phyloP scores from a whole-genome alignment of 2,113 vertebrate species.

The Laterallus jamaicensis region DNA sequence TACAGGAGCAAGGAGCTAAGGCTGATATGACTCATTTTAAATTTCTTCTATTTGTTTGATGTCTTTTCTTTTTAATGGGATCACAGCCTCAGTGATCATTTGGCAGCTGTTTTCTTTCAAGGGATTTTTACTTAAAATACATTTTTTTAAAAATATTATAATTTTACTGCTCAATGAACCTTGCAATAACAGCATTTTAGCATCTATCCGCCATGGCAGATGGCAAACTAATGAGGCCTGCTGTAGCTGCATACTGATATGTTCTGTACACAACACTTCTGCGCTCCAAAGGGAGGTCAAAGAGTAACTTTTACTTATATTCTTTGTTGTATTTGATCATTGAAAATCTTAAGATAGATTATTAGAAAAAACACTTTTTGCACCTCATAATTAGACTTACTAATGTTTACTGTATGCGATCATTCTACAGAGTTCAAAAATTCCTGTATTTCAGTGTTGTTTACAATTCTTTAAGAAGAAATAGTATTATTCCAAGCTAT shows the following conservation, averaged over 20 bases:
- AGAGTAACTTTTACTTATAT: constrained; percentile 72
- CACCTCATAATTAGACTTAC: constrained; percentile 44
- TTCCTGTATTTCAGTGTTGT: neutral
- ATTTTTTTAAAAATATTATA: constrained; percentile 70
- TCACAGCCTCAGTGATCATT: constrained; percentile 36
- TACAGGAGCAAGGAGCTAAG: neutral
- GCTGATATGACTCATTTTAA: neutral
- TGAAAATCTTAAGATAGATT: constrained; percentile 55
- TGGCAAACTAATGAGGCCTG: constrained; percentile 87
- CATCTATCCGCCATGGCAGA: constrained; percentile 82
- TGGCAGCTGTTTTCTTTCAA: constrained; percentile 62
- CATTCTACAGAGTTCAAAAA: neutral
- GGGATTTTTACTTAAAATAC: constrained; percentile 66
- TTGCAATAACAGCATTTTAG: constrained; percentile 84
- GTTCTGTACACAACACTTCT: constrained; percentile 58
- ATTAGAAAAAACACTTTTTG: constrained; percentile 43
- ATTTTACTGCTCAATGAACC: constrained; percentile 85
- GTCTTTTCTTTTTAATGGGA: constrained; percentile 33
- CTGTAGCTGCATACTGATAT: constrained; percentile 78
- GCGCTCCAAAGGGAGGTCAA: constrained; percentile 68
- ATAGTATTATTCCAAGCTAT: accelerated
- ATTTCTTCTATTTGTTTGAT: neutral
- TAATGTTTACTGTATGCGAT: constrained; percentile 19
- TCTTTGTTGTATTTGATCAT: constrained; percentile 34
- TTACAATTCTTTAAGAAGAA: neutral